These are phyloP conservation scores for Spermophilus dauricus DNA, from an alignment of 2,113 vertebrate species.

Conservation along the genomic window DNA sequence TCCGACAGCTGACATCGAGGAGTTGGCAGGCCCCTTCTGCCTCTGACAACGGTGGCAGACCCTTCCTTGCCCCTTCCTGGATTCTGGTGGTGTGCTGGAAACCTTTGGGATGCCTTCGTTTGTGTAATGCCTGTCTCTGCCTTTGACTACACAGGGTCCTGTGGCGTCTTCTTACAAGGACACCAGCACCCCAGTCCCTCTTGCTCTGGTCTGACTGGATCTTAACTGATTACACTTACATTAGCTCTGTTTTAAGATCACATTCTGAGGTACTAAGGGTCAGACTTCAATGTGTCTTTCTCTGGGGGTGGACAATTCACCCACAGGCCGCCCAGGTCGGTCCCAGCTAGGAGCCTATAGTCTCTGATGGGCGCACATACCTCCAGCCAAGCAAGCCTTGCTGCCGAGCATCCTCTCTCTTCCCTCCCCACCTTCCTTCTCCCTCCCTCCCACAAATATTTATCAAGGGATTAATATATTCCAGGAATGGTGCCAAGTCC, in stretches of 20 bases:
- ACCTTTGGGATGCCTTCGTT: neutral
- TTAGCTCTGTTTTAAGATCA: neutral
- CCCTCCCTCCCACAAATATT: constrained; percentile 57
- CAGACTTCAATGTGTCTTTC: neutral
- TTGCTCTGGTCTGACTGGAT: neutral
- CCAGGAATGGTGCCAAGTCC: constrained; percentile 52
- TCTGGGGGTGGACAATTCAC: neutral
- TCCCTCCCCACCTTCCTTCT: too few species aligned
- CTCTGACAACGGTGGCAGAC: rapidly evolving
- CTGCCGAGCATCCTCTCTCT: neutral
- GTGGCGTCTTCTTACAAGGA: neutral
- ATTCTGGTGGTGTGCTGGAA: neutral
- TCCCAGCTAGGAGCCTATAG: neutral
- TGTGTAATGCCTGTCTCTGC: neutral
- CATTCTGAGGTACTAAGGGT: neutral
- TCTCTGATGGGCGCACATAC: rapidly evolving
- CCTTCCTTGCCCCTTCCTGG: neutral
- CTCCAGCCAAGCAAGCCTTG: neutral
- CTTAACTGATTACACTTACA: neutral
- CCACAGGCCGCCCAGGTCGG: neutral
- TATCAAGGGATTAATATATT: constrained; percentile 61
- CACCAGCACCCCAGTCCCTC: neutral
- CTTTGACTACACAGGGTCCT: too few species aligned
- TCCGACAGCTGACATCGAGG: neutral
- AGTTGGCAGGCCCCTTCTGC: neutral